Percentiles rank a stretch among this genome's conserved stretches.
These are phyloP conservation scores for Oscheius myriophilus DNA, from an alignment of 2,888 invertebrate species.

Conservation along the genomic window DNA sequence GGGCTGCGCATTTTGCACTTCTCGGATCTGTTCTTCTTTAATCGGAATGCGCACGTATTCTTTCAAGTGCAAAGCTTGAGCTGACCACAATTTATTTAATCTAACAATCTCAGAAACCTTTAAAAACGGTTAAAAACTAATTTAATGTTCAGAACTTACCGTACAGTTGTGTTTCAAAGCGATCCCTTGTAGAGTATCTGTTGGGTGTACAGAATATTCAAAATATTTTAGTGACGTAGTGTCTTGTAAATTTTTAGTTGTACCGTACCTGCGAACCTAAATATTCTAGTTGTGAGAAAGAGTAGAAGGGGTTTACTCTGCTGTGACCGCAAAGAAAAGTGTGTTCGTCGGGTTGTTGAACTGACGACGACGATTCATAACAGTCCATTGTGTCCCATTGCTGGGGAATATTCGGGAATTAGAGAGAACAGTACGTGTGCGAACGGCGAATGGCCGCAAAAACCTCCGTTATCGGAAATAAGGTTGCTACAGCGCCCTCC, in stretches of 20 bases:
- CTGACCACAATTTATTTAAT: slow-evolving; percentile 58
- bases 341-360: slow-evolving; percentile 49
- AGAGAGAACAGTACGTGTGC: not conserved
- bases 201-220: slow-evolving; percentile 39
- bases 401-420: not conserved
- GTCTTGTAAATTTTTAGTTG: slow-evolving; percentile 43
- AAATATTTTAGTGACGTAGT: slow-evolving; percentile 38
- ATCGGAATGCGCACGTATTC: slow-evolving; percentile 48
- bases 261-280: slow-evolving; percentile 55
- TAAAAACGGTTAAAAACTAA: slow-evolving; percentile 8
- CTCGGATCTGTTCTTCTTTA: slow-evolving; percentile 7
- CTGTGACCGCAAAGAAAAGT: slow-evolving; percentile 52
- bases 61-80: slow-evolving; percentile 49
- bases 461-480: slow-evolving; percentile 24
- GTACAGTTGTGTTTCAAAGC: slow-evolving; percentile 55
- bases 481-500: slow-evolving; percentile 20
- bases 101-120: slow-evolving; percentile 56
- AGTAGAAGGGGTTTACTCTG: slow-evolving; percentile 29
- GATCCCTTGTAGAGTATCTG: slow-evolving; percentile 54
- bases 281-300: not conserved
- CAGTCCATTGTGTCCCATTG: slow-evolving; percentile 27
- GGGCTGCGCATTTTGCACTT: not conserved
- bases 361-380: slow-evolving; percentile 23
- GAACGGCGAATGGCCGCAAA: not conserved
- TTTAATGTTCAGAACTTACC: slow-evolving; percentile 30